A percentile compares a stretch with the other conserved stretches of the same genome.
phyloP scores from a whole-genome alignment of 1,140 invertebrate genomes.

The Aphis gossypii region DNA sequence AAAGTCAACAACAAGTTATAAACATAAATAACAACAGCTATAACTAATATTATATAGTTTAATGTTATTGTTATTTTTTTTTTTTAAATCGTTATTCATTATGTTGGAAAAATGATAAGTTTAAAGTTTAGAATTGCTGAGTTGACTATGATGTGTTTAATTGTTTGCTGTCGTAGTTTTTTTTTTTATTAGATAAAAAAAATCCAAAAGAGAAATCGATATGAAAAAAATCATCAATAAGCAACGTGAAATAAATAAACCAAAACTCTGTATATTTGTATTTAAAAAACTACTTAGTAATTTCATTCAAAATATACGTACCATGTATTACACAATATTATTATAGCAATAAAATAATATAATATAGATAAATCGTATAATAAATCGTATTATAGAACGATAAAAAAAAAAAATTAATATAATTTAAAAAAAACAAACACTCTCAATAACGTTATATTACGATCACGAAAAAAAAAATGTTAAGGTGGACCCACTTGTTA shows the following conservation, averaged over 20 bases:
- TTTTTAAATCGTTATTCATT: not conserved
- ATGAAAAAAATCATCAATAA: not conserved
- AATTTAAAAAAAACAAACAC: slow-evolving; percentile 13
- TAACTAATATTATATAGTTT: not conserved
- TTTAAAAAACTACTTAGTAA: slow-evolving; percentile 18
- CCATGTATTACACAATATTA: not conserved
- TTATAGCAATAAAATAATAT: not conserved
- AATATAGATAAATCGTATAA: not conserved
- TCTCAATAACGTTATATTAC: not conserved
- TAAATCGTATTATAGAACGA: slow-evolving; percentile 16
- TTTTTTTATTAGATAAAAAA: not conserved
- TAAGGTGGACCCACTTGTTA: slow-evolving; percentile 37
- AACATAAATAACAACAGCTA: not conserved
- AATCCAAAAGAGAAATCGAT: not conserved
- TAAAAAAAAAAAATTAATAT: slow-evolving; percentile 32
- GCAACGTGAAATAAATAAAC: not conserved
- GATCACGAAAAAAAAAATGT: slow-evolving; percentile 20
- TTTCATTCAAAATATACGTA: not conserved
- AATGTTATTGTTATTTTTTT: not conserved
- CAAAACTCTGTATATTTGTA: not conserved
- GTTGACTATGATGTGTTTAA: not conserved
- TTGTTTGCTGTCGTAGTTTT: not conserved
- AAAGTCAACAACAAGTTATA: not conserved
- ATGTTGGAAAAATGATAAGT: not conserved
- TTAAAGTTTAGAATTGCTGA: not conserved